These are phyloP conservation scores for Plecturocebus donacophilus DNA, from an alignment of 2,113 vertebrate species.

Conservation along the genomic window DNA sequence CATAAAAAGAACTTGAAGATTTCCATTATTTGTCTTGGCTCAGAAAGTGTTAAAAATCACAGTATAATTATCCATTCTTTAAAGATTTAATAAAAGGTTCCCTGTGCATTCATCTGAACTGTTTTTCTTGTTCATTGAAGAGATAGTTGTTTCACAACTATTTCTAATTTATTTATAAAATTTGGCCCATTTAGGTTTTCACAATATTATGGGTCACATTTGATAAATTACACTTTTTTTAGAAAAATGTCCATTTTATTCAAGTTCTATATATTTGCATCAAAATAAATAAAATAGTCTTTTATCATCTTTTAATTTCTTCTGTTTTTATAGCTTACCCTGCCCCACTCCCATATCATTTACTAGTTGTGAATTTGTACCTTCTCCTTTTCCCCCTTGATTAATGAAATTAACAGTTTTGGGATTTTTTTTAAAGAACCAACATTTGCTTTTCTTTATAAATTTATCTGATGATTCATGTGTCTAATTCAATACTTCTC, in stretches of 20 bases:
- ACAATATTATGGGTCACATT: not conserved
- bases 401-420: not conserved
- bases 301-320: not conserved
- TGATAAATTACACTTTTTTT: not conserved
- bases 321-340: not conserved
- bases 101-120: not conserved
- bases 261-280: not conserved
- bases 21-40: not conserved
- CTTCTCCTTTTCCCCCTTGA: not conserved
- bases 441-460: not conserved
- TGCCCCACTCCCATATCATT: not conserved
- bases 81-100: not conserved
- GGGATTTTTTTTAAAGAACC: not conserved
- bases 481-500: not conserved
- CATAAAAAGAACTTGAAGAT: not conserved
- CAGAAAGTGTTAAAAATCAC: not conserved
- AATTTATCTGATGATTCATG: not conserved
- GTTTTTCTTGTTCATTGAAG: not conserved
- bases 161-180: not conserved
- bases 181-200: not conserved
- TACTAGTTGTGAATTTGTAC: not conserved
- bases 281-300: not conserved
- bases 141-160: not conserved
- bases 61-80: not conserved
- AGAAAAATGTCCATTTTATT: not conserved